Conservation (phyloP, 2,888 invertebrate species). For the Sinohyriopsis cumingii region DNA sequence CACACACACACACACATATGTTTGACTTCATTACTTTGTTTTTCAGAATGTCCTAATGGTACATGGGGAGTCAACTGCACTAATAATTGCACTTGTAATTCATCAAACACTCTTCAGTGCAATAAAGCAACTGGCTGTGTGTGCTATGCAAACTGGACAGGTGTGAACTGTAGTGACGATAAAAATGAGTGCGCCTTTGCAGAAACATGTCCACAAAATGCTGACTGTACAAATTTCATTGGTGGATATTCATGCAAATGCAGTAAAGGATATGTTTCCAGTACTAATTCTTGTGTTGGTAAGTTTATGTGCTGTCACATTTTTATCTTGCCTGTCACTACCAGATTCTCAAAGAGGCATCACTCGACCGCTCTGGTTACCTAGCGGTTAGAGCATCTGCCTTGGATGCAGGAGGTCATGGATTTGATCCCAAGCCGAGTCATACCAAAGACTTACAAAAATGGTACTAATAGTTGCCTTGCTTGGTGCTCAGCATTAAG, state of each 20-base stretch:
- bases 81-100: slow-evolving; percentile 28
- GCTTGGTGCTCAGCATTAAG: no score
- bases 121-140: slow-evolving; percentile 27
- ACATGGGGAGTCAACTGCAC: slow-evolving; percentile 29
- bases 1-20: no score
- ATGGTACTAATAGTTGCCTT: no score
- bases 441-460: no score
- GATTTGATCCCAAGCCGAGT: no score
- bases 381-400: no score
- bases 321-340: no score
- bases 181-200: slow-evolving; percentile 22
- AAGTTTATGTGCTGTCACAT: background rate
- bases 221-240: slow-evolving; percentile 1
- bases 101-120: slow-evolving; percentile 18
- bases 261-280: background rate
- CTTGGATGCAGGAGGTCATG: no score
- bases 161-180: slow-evolving; percentile 36
- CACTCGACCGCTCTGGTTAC: no score
- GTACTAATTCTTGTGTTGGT: background rate
- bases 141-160: slow-evolving; percentile 37
- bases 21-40: background rate
- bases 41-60: slow-evolving; percentile 28
- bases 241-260: slow-evolving; percentile 5
- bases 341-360: no score
- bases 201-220: slow-evolving; percentile 1